Evolutionary conservation across 2,113 vertebrate species (phyloP), one percentile per base, ranked within the genome.

Genomic region (Hylia prasina): DNA sequence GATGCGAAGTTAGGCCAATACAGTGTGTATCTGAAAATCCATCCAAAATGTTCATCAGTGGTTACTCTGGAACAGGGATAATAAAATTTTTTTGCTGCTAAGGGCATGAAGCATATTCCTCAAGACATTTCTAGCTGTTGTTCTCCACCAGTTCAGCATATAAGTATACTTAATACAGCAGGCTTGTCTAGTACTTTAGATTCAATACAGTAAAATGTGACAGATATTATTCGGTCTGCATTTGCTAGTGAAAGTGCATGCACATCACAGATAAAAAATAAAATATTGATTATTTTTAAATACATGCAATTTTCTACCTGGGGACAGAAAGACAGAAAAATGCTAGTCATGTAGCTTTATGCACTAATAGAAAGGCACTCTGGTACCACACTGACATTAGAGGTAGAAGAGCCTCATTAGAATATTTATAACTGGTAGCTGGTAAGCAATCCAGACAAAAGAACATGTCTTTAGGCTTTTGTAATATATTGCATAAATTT

Each of bases 201-300:
- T 95, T 91, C 70, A 65, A 27, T 42, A 39, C 37, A 47, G 45
- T 79, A 72, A 82, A 93, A 61, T 2, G 6, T 65, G 78, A 71
- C 64, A 72, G 35, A 51, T 87, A 85, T 82, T 87, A 65, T 95
- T 89, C 77, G 87, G 48, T 66, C 37, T 91, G 58, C 33, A 33
- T 90, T 85, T 93, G 21, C 61, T 57, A 58, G 81, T 73, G 64
- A 57, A 90, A 77, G 35, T 48, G 50, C 5, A 10, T 53, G 69
- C 50, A 77, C 57, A 28, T 85, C 57, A 72, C 15, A 85, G 66
- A 85, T 90, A 83, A 93, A 91, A 89, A 92, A 76, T 82, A 72
- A 96, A 93, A 94, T 85, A 87, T 93, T 94, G 95, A 94, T 92
- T 92, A 50, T 82, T 96, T 93, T 91, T 87, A 95, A 96, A 96